Percentiles rank a stretch among this genome's conserved stretches.
Evolutionary conservation across 2,113 vertebrate species (phyloP).

Genomic region (Clarias gariepinus): DNA sequence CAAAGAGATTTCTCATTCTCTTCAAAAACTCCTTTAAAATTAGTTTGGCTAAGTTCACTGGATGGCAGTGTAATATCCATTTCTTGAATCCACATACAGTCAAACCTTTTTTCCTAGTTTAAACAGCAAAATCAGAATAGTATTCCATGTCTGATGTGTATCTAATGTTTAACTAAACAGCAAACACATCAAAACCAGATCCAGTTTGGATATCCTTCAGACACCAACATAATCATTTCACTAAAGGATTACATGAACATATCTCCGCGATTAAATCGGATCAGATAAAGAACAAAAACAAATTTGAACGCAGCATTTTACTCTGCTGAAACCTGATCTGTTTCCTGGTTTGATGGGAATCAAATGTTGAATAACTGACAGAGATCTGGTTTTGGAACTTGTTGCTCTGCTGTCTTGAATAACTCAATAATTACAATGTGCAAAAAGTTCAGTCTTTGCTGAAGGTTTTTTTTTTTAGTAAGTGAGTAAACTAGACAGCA

Average conservation of each 20-base stretch:
- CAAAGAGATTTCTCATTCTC: no score
- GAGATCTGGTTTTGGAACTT: constrained; percentile 59
- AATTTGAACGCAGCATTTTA: neutral
- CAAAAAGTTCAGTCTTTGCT: constrained; percentile 21
- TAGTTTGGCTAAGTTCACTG: neutral
- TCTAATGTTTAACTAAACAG: constrained; percentile 18
- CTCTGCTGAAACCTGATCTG: constrained; percentile 3
- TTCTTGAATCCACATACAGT: neutral
- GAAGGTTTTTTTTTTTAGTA: constrained; percentile 31
- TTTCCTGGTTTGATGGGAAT: constrained; percentile 20
- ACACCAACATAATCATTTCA: constrained; percentile 13
- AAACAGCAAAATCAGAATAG: constrained; percentile 10
- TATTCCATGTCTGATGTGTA: constrained; percentile 21
- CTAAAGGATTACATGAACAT: neutral
- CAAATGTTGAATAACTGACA: constrained; percentile 23
- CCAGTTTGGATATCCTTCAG: neutral
- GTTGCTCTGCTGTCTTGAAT: constrained; percentile 54
- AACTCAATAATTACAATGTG: constrained; percentile 55
- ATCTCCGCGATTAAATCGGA: neutral
- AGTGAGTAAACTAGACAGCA: neutral
- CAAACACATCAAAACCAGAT: constrained; percentile 25
- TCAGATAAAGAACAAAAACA: constrained; percentile 35
- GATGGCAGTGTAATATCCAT: neutral
- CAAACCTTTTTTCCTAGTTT: neutral
- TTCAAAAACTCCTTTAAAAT: neutral